These are phyloP conservation scores for Aspidapion aeneum DNA, from an alignment of 2,888 invertebrate species.

Conservation along the genomic window DNA sequence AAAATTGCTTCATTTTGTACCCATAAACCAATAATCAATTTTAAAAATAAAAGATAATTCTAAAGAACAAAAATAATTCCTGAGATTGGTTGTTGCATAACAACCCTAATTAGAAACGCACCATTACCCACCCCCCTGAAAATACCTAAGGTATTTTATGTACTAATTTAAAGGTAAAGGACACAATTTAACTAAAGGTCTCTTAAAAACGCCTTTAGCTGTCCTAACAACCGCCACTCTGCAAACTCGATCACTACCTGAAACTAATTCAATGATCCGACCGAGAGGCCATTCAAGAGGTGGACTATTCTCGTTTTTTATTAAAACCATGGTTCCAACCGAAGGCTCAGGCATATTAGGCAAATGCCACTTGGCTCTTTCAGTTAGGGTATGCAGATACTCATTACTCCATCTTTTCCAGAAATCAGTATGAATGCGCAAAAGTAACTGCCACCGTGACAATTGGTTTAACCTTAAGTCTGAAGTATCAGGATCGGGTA, in stretches of 20 bases:
- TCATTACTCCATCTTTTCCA: background rate
- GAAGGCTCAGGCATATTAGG: background rate
- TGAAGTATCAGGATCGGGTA: background rate
- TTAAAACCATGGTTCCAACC: background rate
- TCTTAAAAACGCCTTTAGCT: background rate
- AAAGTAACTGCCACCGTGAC: constrained; percentile 2
- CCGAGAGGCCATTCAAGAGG: background rate
- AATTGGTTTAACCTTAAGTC: background rate
- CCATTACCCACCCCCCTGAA: too few relatives aligned
- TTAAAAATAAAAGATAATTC: too few relatives aligned
- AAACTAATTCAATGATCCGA: background rate
- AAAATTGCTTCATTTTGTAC: too few relatives aligned
- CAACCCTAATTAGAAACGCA: too few relatives aligned
- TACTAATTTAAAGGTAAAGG: background rate
- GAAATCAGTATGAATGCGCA: constrained; percentile 2
- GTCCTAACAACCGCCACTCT: background rate
- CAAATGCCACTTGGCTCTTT: constrained; percentile 1
- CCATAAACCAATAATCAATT: too few relatives aligned
- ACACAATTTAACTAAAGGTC: too few relatives aligned
- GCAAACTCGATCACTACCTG: background rate
- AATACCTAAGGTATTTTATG: constrained; percentile 3
- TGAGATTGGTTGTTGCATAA: too few relatives aligned
- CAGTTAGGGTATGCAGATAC: constrained; percentile 6
- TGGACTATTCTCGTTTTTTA: background rate
- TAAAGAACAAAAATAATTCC: too few relatives aligned